A percentile compares a stretch with the other conserved stretches of the same genome.
phyloP scores from a whole-genome alignment of 2,888 invertebrate genomes.

The Eupithecia exiguata region DNA sequence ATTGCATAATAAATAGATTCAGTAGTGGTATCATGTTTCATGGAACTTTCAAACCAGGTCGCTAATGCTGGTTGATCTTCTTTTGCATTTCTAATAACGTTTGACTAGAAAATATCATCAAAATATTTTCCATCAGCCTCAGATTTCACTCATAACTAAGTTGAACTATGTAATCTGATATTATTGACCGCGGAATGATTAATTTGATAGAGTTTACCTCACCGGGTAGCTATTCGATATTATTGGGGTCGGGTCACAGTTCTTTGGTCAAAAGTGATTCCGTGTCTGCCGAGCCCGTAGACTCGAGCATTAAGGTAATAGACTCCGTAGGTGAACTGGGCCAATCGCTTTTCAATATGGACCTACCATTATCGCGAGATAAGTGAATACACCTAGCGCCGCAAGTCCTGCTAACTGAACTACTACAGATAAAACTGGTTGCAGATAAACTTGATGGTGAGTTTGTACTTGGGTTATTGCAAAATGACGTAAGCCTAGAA shows the following conservation, averaged over 20 bases:
- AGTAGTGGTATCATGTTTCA: slow-evolving; percentile 2
- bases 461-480: slow-evolving; percentile 42
- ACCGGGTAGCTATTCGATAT: slow-evolving; percentile 15
- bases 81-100: slow-evolving; percentile 8
- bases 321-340: slow-evolving; percentile 57
- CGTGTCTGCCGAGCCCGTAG: slow-evolving; percentile 68
- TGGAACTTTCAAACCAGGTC: neutral
- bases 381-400: slow-evolving; percentile 44
- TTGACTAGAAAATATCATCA: slow-evolving; percentile 6
- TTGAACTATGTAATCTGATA: slow-evolving; percentile 20
- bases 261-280: slow-evolving; percentile 68
- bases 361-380: slow-evolving; percentile 67
- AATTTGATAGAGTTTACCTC: slow-evolving; percentile 27
- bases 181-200: slow-evolving; percentile 21
- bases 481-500: slow-evolving; percentile 68
- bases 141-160: slow-evolving; percentile 14
- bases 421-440: slow-evolving; percentile 23
- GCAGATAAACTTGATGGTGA: slow-evolving; percentile 19
- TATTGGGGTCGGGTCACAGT: slow-evolving; percentile 40
- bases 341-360: slow-evolving; percentile 72
- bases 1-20: slow-evolving; percentile 7
- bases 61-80: neutral
- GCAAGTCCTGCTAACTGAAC: slow-evolving; percentile 29
- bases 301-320: slow-evolving; percentile 39
- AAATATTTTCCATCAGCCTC: slow-evolving; percentile 1